phyloP scores from a whole-genome alignment of 2,113 vertebrate genomes.

The Isichthys henryi region DNA sequence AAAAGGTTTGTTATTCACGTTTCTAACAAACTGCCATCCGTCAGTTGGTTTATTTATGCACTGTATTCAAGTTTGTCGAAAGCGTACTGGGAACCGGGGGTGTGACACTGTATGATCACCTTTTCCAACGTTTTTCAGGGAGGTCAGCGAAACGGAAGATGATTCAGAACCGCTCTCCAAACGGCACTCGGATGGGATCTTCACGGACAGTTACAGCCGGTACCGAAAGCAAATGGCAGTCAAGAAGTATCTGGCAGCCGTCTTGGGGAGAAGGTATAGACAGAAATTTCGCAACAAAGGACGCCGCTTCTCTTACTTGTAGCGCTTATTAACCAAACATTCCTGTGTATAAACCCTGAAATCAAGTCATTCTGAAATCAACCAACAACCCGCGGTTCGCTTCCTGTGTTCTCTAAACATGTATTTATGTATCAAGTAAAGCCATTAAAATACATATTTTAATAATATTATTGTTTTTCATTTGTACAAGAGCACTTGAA shows the following conservation, averaged over 20 bases:
- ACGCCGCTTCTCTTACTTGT: constrained; percentile 95
- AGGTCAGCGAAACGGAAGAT: constrained; percentile 71
- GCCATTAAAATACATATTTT: constrained; percentile 99
- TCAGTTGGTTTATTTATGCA: neutral
- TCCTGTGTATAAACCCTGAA: constrained; percentile 73
- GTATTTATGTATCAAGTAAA: constrained; percentile 99
- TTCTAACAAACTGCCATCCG: neutral
- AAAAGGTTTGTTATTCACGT: neutral
- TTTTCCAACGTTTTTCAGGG: constrained; percentile 45
- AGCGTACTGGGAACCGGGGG: neutral
- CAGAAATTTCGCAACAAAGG: constrained; percentile 99
- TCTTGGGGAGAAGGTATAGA: constrained; percentile 99
- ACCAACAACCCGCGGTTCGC: constrained; percentile 85
- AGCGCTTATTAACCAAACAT: constrained; percentile 70
- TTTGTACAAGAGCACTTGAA: constrained; percentile 97
- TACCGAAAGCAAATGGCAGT: constrained; percentile 99
- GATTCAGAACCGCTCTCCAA: constrained; percentile 87
- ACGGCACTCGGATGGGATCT: constrained; percentile 96
- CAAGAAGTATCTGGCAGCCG: constrained; percentile 97
- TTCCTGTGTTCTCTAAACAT: constrained; percentile 97
- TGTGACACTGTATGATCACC: neutral
- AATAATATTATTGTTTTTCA: constrained; percentile 99
- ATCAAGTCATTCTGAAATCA: constrained; percentile 83
- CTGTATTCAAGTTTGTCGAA: neutral
- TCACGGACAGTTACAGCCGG: constrained; percentile 99